Conservation (phyloP, 2,888 invertebrate genomes). For the Parnassius glacialis region DNA sequence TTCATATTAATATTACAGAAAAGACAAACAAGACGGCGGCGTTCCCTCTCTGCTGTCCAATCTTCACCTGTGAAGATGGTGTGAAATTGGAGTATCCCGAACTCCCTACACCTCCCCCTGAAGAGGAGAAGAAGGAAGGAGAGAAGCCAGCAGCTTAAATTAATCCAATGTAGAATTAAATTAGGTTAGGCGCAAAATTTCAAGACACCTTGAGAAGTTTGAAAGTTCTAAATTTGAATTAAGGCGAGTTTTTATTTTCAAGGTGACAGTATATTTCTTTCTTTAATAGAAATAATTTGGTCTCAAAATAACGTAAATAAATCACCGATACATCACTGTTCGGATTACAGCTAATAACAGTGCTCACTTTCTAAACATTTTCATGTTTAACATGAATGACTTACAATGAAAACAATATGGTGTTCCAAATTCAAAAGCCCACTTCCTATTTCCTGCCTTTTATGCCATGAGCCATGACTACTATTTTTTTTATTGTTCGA, state of each 20-base stretch:
- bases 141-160: conserved; percentile 66
- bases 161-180: conserved; percentile 26
- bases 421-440: conserved; percentile 40
- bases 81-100: conserved; percentile 93
- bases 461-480: conserved; percentile 39
- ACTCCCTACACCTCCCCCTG: conserved; percentile 78
- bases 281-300: conserved; percentile 39
- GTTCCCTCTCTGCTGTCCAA: conserved; percentile 93
- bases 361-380: conserved; percentile 37
- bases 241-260: conserved; percentile 24
- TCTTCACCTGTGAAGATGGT: conserved; percentile 92
- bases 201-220: conserved; percentile 24
- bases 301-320: conserved; percentile 42
- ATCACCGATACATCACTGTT: conserved; percentile 41
- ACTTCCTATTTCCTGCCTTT: conserved; percentile 62
- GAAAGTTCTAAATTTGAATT: conserved; percentile 29
- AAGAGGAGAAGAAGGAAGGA: conserved; percentile 60
- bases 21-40: conserved; percentile 94
- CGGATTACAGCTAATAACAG: conserved; percentile 30
- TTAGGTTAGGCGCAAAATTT: conserved; percentile 25
- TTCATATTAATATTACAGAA: conserved; percentile 70
- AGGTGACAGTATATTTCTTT: conserved; percentile 21
- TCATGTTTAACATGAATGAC: conserved; percentile 32
- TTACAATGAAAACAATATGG: conserved; percentile 32
- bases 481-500: conserved; percentile 34